phyloP scores from a whole-genome alignment of 2,113 vertebrate genomes.

The Ginglymostoma cirratum region DNA sequence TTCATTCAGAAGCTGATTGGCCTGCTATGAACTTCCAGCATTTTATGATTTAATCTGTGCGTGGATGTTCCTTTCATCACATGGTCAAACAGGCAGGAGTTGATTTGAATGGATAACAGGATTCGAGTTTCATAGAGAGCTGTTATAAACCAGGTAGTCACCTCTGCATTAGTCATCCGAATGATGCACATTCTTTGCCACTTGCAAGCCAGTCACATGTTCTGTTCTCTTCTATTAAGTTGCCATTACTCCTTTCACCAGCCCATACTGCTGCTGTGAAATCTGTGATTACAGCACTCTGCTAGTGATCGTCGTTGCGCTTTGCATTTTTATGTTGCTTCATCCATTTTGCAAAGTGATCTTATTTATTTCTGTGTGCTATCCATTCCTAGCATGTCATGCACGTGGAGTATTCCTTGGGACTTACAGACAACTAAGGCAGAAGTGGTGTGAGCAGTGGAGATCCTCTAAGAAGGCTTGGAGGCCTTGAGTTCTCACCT shows the following conservation, averaged over 20 bases:
- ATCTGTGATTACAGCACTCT: background rate
- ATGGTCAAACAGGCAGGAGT: background rate
- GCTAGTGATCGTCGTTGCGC: background rate
- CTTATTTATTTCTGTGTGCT: background rate
- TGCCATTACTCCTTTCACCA: background rate
- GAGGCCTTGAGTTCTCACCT: background rate
- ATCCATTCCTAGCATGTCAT: background rate
- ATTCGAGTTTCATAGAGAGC: background rate
- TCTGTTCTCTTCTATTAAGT: background rate
- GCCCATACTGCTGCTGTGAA: background rate
- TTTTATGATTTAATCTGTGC: background rate
- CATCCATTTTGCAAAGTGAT: background rate
- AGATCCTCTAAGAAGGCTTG: conserved; percentile 12
- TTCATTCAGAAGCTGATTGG: background rate
- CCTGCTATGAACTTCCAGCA: conserved; percentile 22
- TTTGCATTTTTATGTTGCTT: background rate
- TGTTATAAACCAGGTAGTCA: background rate
- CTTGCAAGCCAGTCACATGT: background rate
- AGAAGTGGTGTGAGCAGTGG: background rate
- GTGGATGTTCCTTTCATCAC: background rate
- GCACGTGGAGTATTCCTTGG: background rate
- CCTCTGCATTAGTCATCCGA: background rate
- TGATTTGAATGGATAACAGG: conserved; percentile 1
- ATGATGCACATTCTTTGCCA: background rate
- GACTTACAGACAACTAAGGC: background rate